A percentile compares a stretch with the other conserved stretches of the same genome.
These are phyloP conservation scores for Hylaea fasciaria DNA, from an alignment of 2,888 invertebrate genomes.

Conservation along the genomic window DNA sequence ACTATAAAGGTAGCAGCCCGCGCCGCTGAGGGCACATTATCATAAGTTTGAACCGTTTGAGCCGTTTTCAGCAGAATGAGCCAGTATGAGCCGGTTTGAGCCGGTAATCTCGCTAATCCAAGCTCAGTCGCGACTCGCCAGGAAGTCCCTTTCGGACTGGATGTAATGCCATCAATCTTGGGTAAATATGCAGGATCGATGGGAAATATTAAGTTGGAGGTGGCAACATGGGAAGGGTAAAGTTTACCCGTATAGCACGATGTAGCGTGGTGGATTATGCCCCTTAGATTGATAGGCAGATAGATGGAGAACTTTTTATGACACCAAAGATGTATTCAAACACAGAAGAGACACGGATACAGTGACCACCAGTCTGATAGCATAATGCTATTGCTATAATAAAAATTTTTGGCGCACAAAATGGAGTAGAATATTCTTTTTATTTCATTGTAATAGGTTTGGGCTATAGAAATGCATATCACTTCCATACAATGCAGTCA, in stretches of 20 bases:
- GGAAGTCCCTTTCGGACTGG: conserved; percentile 40
- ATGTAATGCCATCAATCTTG: conserved; percentile 42
- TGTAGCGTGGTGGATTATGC: too few species aligned
- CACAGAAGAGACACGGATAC: too few species aligned
- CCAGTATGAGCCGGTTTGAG: conserved; percentile 44
- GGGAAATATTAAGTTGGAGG: conserved; percentile 18
- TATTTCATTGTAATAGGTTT: too few species aligned
- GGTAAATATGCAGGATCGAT: conserved; percentile 41
- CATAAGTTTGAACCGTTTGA: conserved; percentile 73
- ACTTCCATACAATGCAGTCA: too few species aligned
- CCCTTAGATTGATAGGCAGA: too few species aligned
- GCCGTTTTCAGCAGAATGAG: conserved; percentile 46
- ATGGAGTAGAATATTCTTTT: too few species aligned
- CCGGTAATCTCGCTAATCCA: conserved; percentile 68
- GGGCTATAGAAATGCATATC: too few species aligned
- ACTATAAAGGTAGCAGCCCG: conserved; percentile 40
- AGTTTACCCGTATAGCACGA: not conserved
- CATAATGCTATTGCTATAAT: too few species aligned
- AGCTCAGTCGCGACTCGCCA: conserved; percentile 47
- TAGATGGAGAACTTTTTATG: too few species aligned
- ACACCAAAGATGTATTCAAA: too few species aligned
- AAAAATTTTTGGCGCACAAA: too few species aligned
- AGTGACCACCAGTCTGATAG: too few species aligned
- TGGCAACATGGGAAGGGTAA: conserved; percentile 7
- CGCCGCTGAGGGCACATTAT: conserved; percentile 63